phyloP scores from a whole-genome alignment of 2,113 vertebrate genomes.

The Lamprologus sp. region DNA sequence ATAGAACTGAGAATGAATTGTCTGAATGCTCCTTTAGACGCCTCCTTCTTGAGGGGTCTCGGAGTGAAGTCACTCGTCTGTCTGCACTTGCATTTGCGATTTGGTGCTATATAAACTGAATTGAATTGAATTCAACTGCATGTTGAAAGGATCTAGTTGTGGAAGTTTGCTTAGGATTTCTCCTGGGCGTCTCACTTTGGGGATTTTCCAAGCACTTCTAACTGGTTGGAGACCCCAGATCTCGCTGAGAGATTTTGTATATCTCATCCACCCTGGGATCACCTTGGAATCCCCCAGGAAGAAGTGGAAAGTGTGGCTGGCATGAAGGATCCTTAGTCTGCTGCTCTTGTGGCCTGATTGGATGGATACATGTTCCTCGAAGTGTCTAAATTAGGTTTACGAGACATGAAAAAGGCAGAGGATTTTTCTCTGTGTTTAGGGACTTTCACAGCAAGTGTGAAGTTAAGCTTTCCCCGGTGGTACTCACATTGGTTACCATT shows the following conservation, averaged over 20 bases:
- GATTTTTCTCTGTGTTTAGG: not conserved
- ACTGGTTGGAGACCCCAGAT: not conserved
- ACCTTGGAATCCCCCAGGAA: not conserved
- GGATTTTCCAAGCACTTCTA: not conserved
- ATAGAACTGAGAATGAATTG: not conserved
- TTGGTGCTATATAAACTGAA: not conserved
- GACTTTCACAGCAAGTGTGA: accelerated
- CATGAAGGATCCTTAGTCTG: not conserved
- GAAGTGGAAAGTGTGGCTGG: not conserved
- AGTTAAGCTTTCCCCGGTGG: not conserved
- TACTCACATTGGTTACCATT: not conserved
- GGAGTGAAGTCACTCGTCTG: not conserved
- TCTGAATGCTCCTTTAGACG: not conserved
- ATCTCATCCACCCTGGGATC: not conserved
- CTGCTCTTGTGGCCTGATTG: not conserved
- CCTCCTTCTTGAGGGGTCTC: not conserved
- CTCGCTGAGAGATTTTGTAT: not conserved
- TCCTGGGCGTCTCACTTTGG: not conserved
- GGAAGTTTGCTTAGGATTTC: not conserved
- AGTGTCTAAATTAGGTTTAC: not conserved
- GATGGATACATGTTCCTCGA: not conserved
- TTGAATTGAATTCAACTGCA: not conserved
- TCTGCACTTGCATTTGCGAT: not conserved
- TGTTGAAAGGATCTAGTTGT: not conserved
- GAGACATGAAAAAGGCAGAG: not conserved